A percentile compares a stretch with the other conserved stretches of the same genome.
Evolutionary conservation across 2,888 invertebrate genomes (phyloP).

Genomic region (Hyposoter dolosus): DNA sequence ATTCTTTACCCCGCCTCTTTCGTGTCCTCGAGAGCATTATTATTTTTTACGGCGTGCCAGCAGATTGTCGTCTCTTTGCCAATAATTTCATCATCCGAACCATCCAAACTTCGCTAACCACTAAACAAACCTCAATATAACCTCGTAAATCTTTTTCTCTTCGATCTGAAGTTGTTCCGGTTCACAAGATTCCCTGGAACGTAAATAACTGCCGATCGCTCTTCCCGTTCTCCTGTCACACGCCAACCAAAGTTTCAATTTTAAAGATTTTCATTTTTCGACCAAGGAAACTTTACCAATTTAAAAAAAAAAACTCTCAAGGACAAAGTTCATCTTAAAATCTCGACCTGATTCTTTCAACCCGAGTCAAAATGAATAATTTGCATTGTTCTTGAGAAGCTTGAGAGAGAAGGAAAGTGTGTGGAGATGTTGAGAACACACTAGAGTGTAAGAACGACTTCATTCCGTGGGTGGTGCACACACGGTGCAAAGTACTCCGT

Average conservation of each 20-base stretch:
- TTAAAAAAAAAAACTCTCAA: too few species aligned
- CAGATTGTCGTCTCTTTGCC: constrained; percentile 44
- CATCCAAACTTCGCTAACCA: constrained; percentile 38
- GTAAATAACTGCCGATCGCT: background rate
- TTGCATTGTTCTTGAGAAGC: constrained; percentile 21
- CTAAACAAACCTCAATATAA: background rate
- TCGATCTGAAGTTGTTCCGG: constrained; percentile 14
- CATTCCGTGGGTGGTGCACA: constrained; percentile 79
- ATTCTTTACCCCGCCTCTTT: constrained; percentile 49
- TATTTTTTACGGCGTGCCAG: constrained; percentile 71
- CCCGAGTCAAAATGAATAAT: constrained; percentile 6
- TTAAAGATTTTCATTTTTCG: background rate
- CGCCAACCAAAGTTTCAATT: background rate
- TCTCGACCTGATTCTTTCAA: constrained; percentile 3
- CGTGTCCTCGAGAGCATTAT: constrained; percentile 63
- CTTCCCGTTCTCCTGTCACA: background rate
- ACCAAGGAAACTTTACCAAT: background rate
- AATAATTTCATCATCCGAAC: constrained; percentile 58
- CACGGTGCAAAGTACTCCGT: constrained; percentile 76
- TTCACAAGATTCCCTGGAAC: background rate
- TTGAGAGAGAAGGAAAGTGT: background rate
- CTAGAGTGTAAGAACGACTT: constrained; percentile 75
- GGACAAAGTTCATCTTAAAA: background rate
- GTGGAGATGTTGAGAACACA: constrained; percentile 52
- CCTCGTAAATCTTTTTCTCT: constrained; percentile 55